Conservation (phyloP, 2,888 invertebrate genomes). For the Rutpela maculata region DNA sequence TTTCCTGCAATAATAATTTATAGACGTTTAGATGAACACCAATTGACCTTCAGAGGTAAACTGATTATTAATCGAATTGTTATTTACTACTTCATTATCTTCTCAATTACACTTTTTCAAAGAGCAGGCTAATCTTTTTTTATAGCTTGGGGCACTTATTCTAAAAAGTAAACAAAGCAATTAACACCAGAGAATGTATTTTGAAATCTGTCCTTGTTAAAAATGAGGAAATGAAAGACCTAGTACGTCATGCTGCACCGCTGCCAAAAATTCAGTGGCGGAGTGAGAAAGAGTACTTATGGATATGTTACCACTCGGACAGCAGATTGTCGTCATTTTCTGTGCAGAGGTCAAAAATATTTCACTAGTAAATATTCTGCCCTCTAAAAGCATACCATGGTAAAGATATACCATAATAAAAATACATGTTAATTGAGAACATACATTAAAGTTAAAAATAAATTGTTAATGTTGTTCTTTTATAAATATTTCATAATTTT, state of each 20-base stretch:
- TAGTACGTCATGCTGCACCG: not conserved
- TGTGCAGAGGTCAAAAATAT: too few species aligned
- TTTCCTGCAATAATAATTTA: slow-evolving; percentile 7
- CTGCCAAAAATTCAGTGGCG: not conserved
- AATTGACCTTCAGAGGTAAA: slow-evolving; percentile 6
- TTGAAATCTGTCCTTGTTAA: slow-evolving; percentile 17
- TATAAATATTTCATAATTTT: too few species aligned
- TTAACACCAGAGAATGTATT: slow-evolving; percentile 12
- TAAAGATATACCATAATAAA: too few species aligned
- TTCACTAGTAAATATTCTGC: too few species aligned
- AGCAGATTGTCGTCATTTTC: too few species aligned
- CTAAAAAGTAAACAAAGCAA: slow-evolving; percentile 15
- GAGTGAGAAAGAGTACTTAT: too few species aligned
- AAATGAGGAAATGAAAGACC: slow-evolving; percentile 26
- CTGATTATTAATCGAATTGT: slow-evolving; percentile 1
- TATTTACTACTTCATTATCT: slow-evolving; percentile 2
- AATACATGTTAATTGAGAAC: too few species aligned
- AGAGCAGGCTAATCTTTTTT: not conserved
- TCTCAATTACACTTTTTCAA: not conserved
- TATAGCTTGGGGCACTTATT: not conserved
- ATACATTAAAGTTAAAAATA: too few species aligned
- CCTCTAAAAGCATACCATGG: too few species aligned
- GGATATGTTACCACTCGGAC: too few species aligned
- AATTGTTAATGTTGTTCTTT: too few species aligned
- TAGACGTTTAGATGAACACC: not conserved